Evolutionary conservation across 2,113 vertebrate genomes (phyloP), one percentile per base, ranked within the genome.

Genomic region (Corvus hawaiiensis): DNA sequence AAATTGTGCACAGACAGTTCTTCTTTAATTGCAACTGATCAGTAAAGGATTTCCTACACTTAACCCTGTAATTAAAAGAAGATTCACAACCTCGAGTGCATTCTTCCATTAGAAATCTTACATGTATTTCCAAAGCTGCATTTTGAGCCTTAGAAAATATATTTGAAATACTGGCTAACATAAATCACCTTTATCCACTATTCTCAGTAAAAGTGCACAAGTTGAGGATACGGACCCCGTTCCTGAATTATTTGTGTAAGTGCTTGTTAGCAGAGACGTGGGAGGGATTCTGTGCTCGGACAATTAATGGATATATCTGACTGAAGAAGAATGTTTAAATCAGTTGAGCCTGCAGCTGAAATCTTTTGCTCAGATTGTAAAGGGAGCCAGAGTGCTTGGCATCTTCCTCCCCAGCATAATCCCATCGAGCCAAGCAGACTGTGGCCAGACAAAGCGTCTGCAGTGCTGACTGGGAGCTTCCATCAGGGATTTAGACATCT

Each of bases 1-100:
- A 71, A 91, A 66, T 28, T 35, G 55, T 74, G 68, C 55, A 43
- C 73, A 80, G 80, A 58, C 51, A 58, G 59, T 37, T 94, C 51
- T 90, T 76, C 90, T 93, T 90, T 96, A 94, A 95, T 88, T 84
- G 55, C 56, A 74, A 4, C 76, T 84, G 84, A 91, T 89, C 55
- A 84, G 59, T 55, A 79, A 92, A 92, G 88, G 91, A 87, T 82
- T 92, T 93, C 67, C 91, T 55, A 55, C 76, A 18, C 30, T 74
- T 78, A 84, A 89, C 55, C 35, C 80, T 32, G 49, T 69, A 89
- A 91, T 91, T 87, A 84, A 89, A 93, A 67, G 67, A 80, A 88
- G 73, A 93, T 63, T 87, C 76, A 66, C 64, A 81, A 46, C 73
- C n/a, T 55, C 32, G 24, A 54, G 61, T 55, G 52, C 68, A 39